phyloP scores from a whole-genome alignment of 2,113 vertebrate genomes.

The Sceloporus tristichus region DNA sequence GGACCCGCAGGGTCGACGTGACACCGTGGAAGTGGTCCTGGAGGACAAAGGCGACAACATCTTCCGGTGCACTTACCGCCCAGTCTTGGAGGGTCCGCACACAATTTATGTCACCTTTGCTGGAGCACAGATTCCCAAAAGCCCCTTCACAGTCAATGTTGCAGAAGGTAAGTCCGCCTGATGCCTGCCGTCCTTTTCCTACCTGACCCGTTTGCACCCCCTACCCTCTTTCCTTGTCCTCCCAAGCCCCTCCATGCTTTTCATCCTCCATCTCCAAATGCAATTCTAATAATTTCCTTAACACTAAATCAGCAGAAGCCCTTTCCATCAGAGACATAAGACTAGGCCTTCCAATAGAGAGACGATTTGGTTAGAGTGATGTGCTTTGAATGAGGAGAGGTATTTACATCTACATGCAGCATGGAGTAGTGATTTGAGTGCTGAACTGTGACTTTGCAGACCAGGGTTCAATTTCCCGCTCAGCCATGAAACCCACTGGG shows the following conservation, averaged over 20 bases:
- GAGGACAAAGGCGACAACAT: conserved; percentile 95
- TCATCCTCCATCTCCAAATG: neutral
- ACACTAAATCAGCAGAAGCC: neutral
- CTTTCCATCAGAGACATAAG: neutral
- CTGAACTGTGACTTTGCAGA: no score
- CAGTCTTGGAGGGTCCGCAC: conserved; percentile 90
- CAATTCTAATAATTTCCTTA: neutral
- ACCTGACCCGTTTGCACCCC: neutral
- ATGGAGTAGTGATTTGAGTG: no score
- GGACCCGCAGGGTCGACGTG: conserved; percentile 89
- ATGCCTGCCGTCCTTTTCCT: neutral
- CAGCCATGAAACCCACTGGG: no score
- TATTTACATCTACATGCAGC: no score
- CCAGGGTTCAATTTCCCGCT: no score
- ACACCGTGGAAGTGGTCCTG: conserved; percentile 94
- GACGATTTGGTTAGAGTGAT: no score
- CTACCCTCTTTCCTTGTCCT: accelerated
- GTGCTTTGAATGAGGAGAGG: no score
- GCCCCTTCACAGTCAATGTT: conserved; percentile 91
- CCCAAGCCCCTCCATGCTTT: neutral
- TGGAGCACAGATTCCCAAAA: conserved; percentile 89
- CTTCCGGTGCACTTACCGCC: conserved; percentile 94
- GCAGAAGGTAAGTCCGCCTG: conserved; percentile 85
- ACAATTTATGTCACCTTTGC: conserved; percentile 90
- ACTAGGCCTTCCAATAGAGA: no score